phyloP scores from a whole-genome alignment of 2,888 invertebrate genomes.

The Troides aeacus region DNA sequence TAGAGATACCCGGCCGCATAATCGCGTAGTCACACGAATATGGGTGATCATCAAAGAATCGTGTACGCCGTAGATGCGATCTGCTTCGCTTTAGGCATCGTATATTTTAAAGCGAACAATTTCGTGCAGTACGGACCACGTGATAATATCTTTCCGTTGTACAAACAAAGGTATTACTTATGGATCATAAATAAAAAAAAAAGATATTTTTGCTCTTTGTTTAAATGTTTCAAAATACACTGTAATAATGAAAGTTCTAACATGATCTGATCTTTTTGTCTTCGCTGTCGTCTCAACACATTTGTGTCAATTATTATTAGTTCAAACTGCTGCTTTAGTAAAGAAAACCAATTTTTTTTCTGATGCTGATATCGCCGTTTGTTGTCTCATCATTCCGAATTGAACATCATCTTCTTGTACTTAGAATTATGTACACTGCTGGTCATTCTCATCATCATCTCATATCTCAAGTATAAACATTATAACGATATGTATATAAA shows the following conservation, averaged over 20 bases:
- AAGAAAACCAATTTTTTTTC: no score
- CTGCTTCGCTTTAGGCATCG: slow-evolving; percentile 24
- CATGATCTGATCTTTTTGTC: no score
- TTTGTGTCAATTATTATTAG: no score
- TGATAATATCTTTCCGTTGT: slow-evolving; percentile 22
- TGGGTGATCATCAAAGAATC: slow-evolving; percentile 34
- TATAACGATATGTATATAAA: neutral
- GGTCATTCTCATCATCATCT: no score
- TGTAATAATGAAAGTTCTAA: no score
- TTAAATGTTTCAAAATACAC: neutral
- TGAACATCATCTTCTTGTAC: no score
- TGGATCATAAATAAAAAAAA: slow-evolving; percentile 11
- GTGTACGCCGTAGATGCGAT: slow-evolving; percentile 18
- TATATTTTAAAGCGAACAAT: slow-evolving; percentile 10
- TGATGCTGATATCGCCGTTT: no score
- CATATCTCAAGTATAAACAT: no score
- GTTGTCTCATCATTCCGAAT: no score
- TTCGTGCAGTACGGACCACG: neutral
- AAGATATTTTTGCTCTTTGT: neutral
- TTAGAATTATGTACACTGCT: no score
- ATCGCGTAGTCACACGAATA: slow-evolving; percentile 37
- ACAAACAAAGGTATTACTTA: slow-evolving; percentile 19
- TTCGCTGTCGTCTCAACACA: no score
- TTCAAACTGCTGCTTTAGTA: no score
- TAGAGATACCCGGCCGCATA: slow-evolving; percentile 45